These are phyloP conservation scores for Montipora cactus DNA, from an alignment of 64 coral and sea anemone genomes.

Conservation along the genomic window DNA sequence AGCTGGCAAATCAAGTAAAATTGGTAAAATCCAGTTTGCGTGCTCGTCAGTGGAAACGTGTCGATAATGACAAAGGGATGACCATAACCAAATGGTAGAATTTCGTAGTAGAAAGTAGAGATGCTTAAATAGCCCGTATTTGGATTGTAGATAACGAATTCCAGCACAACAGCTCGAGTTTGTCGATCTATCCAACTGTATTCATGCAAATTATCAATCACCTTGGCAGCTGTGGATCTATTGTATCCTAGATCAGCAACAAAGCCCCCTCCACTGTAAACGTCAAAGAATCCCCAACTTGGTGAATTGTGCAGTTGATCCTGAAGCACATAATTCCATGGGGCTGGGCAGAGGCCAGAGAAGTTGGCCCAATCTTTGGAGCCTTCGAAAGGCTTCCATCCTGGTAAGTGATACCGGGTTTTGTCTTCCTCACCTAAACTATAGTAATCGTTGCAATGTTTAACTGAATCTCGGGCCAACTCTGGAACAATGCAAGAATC, in stretches of 20 bases:
- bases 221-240: not conserved
- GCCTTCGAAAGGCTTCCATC: too few species aligned
- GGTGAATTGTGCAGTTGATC: not conserved
- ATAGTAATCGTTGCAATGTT: too few species aligned
- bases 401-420: too few species aligned
- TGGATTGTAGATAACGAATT: constrained; percentile 64
- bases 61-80: constrained; percentile 57
- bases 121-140: constrained; percentile 68
- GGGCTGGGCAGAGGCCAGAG: too few species aligned
- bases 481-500: too few species aligned
- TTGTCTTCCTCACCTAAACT: too few species aligned
- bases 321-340: too few species aligned
- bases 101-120: constrained; percentile 51
- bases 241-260: constrained; percentile 69
- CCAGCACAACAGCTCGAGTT: constrained; percentile 53
- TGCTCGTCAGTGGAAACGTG: constrained; percentile 46
- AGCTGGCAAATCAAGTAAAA: constrained; percentile 68
- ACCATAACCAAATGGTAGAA: constrained; percentile 53
- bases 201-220: constrained; percentile 6
- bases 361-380: too few species aligned
- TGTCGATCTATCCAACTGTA: constrained; percentile 64
- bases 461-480: too few species aligned
- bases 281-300: constrained; percentile 64
- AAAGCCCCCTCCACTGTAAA: constrained; percentile 70
- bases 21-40: constrained; percentile 34